Percentiles rank a stretch among this genome's conserved stretches.
These are phyloP conservation scores for Drosophila infuscata DNA, from an alignment of 2,888 invertebrate species.

Conservation along the genomic window DNA sequence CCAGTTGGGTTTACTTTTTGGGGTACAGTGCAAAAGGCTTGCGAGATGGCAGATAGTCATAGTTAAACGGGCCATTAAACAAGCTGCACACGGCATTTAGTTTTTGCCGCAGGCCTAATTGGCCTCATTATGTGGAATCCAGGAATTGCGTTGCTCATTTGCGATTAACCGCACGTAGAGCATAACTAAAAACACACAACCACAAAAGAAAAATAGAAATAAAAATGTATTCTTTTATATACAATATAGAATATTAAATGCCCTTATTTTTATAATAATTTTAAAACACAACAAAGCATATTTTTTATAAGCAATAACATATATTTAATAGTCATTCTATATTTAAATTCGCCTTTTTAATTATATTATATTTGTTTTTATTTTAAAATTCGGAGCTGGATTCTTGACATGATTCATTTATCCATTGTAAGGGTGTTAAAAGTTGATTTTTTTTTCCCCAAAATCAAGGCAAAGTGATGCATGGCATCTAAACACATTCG, in stretches of 20 bases:
- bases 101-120: conserved; percentile 76
- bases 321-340: not conserved
- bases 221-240: conserved; percentile 2
- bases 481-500: conserved; percentile 16
- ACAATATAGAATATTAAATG: conserved; percentile 16
- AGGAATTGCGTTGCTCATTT: conserved; percentile 68
- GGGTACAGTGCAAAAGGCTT: not conserved
- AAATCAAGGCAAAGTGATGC: conserved; percentile 51
- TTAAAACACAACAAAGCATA: not conserved
- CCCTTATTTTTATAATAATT: conserved; percentile 4
- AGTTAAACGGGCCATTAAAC: conserved; percentile 72
- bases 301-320: not conserved
- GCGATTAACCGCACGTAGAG: conserved; percentile 74
- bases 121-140: conserved; percentile 70
- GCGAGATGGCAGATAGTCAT: conserved; percentile 20
- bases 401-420: not conserved
- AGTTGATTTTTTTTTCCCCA: conserved; percentile 26
- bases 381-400: not conserved
- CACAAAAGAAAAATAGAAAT: conserved; percentile 14
- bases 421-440: conserved; percentile 1
- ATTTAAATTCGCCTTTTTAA: not conserved
- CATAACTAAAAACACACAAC: conserved; percentile 49
- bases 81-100: conserved; percentile 77
- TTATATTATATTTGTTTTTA: not conserved
- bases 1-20: conserved; percentile 8